phyloP scores from a whole-genome alignment of 1,140 invertebrate genomes.

The Diploscapter pachys region DNA sequence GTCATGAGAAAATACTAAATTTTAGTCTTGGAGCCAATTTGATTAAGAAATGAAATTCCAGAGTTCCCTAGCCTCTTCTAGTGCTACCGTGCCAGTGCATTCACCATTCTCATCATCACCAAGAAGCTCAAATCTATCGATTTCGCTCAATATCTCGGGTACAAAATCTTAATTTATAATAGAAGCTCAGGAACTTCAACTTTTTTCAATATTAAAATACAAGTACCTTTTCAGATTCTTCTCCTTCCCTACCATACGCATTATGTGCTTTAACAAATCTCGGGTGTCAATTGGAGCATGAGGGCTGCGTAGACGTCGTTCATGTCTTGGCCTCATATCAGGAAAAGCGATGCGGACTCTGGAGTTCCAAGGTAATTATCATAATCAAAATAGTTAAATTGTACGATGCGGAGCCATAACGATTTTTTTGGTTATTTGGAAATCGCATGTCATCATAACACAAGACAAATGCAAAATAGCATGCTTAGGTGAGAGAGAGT shows the following conservation, averaged over 20 bases:
- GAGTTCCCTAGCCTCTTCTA: slow-evolving; percentile 2
- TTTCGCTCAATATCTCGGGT: slow-evolving; percentile 41
- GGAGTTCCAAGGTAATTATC: slow-evolving; percentile 3
- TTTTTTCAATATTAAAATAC: not conserved
- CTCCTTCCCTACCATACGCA: slow-evolving; percentile 19
- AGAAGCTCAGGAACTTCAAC: not conserved
- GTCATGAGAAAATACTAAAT: not conserved
- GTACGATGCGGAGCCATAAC: not conserved
- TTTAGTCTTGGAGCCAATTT: not conserved
- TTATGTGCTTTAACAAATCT: slow-evolving; percentile 54
- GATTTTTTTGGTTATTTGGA: not conserved
- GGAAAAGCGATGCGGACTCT: slow-evolving; percentile 26
- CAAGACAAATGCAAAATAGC: too few relatives aligned
- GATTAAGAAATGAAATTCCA: not conserved
- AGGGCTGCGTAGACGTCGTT: slow-evolving; percentile 28
- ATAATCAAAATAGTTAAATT: not conserved
- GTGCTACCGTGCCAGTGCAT: not conserved
- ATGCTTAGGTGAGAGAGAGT: too few relatives aligned
- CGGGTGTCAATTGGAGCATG: slow-evolving; percentile 53
- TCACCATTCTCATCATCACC: slow-evolving; percentile 3
- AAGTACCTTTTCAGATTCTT: slow-evolving; percentile 16
- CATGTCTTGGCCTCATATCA: slow-evolving; percentile 20
- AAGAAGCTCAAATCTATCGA: slow-evolving; percentile 20
- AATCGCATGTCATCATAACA: too few relatives aligned
- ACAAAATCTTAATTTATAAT: not conserved